Evolutionary conservation across 2,113 vertebrate species (phyloP).

Genomic region (Lampris megalopsis): DNA sequence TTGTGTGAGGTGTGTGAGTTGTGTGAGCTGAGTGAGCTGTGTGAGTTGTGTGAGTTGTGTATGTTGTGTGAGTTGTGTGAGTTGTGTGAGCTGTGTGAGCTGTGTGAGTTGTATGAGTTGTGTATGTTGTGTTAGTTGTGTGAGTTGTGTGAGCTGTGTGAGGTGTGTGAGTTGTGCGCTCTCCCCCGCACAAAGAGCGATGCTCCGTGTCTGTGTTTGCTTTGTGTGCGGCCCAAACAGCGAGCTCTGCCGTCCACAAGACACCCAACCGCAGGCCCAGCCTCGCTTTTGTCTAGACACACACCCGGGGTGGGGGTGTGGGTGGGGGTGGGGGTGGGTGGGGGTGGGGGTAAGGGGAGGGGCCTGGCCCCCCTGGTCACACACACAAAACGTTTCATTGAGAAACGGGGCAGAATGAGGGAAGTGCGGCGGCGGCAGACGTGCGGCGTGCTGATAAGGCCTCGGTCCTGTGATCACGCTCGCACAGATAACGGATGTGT

Average conservation of each 20-base stretch:
- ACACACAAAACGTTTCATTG: constrained; percentile 72
- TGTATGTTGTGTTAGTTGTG: too few relatives aligned
- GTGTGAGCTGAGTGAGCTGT: too few relatives aligned
- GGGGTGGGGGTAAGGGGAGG: too few relatives aligned
- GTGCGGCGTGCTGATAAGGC: constrained; percentile 38
- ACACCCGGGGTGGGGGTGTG: constrained; percentile 11
- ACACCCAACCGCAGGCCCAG: constrained; percentile 58
- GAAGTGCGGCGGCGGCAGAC: background rate
- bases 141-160: constrained; percentile 30
- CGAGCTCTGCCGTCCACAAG: constrained; percentile 62
- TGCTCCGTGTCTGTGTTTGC: constrained; percentile 77
- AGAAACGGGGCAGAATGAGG: constrained; percentile 68
- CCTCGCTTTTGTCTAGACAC: constrained; percentile 65
- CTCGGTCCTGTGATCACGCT: constrained; percentile 51
- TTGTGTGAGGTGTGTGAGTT: too few relatives aligned
- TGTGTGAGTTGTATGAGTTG: too few relatives aligned
- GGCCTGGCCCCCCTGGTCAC: background rate
- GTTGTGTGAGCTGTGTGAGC: too few relatives aligned
- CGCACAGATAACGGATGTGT: constrained; percentile 51
- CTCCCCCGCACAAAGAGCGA: constrained; percentile 71
- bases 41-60: too few relatives aligned
- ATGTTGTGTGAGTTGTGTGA: too few relatives aligned
- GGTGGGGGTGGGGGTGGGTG: too few relatives aligned
- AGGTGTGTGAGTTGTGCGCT: constrained; percentile 59
- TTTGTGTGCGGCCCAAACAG: constrained; percentile 78